Percentiles rank a stretch among this genome's conserved stretches.
Conservation (phyloP, 2,797 vertebrate species). For the Trichosurus vulpecula region DNA sequence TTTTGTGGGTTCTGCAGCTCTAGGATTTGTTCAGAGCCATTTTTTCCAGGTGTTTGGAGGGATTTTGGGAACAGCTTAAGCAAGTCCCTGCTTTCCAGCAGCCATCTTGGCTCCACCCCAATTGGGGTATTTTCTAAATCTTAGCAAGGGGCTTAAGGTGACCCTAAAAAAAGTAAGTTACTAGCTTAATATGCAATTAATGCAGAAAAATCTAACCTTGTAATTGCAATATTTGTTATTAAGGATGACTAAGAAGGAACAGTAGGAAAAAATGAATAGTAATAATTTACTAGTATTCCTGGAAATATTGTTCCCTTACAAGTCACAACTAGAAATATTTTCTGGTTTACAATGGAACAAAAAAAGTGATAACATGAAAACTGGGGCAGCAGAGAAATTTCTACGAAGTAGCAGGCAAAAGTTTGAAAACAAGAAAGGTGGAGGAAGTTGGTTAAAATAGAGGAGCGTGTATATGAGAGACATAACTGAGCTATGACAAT, state of each 20-base stretch:
- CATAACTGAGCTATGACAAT: neutral
- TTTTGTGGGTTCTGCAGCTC: too few relatives aligned
- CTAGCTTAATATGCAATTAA: neutral
- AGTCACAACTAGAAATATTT: neutral
- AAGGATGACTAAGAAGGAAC: neutral
- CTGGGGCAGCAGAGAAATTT: neutral
- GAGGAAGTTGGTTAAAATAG: neutral
- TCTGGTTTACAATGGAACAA: neutral
- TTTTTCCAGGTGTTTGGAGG: too few relatives aligned
- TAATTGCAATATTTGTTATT: neutral
- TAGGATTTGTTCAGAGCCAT: too few relatives aligned
- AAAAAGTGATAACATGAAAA: neutral
- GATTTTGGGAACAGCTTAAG: too few relatives aligned
- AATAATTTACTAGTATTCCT: neutral
- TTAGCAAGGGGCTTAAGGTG: neutral
- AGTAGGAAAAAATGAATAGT: neutral
- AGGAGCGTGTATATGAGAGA: neutral
- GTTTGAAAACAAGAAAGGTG: neutral
- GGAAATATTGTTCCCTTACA: neutral
- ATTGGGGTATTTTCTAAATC: neutral
- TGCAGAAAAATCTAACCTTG: neutral
- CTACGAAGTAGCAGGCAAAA: neutral
- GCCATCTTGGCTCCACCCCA: too few relatives aligned
- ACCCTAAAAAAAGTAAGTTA: neutral
- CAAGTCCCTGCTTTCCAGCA: too few relatives aligned